phyloP scores from a whole-genome alignment of 2,797 vertebrate genomes.

The Eleutherodactylus coqui region DNA sequence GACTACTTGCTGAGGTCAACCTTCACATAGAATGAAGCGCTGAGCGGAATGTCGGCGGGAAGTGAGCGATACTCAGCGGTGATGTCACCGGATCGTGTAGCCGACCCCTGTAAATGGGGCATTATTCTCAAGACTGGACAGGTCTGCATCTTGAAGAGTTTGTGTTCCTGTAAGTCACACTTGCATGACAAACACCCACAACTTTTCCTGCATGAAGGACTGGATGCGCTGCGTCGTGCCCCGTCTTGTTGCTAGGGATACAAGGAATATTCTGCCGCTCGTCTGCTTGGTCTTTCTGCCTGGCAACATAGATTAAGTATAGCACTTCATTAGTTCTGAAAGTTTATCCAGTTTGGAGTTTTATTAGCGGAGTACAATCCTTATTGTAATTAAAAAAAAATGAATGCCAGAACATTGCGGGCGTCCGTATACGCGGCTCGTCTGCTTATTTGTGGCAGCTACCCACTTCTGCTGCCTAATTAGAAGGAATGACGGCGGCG shows the following conservation, averaged over 20 bases:
- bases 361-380: slow-evolving; percentile 23
- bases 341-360: slow-evolving; percentile 26
- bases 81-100: too few relatives aligned
- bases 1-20: too few relatives aligned
- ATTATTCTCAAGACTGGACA: not conserved
- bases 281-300: slow-evolving; percentile 36
- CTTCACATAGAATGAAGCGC: too few relatives aligned
- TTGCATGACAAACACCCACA: slow-evolving; percentile 7
- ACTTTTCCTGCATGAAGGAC: not conserved
- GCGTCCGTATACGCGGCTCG: not conserved
- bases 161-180: not conserved
- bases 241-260: slow-evolving; percentile 56
- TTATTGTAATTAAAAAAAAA: not conserved
- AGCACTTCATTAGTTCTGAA: slow-evolving; percentile 43
- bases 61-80: too few relatives aligned
- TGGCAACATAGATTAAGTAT: slow-evolving; percentile 55
- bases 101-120: too few relatives aligned
- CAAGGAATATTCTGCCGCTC: slow-evolving; percentile 35
- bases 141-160: not conserved
- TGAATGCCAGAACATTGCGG: not conserved
- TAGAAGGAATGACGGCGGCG: not conserved
- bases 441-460: not conserved
- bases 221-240: not conserved
- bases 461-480: not conserved
- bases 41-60: too few relatives aligned